Evolutionary conservation across 2,888 invertebrate species (phyloP).

Genomic region (Napeogenes sylphis): DNA sequence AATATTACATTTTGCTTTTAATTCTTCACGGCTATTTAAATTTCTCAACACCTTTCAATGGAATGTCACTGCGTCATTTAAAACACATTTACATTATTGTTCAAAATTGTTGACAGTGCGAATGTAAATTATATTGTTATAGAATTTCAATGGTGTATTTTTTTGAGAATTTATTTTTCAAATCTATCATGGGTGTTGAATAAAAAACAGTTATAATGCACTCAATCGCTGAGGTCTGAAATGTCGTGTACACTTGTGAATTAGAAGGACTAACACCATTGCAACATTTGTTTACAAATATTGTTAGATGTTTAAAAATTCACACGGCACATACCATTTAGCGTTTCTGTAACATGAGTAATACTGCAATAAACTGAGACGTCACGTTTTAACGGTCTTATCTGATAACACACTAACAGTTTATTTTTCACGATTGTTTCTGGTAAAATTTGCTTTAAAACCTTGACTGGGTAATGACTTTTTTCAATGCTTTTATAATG

Average conservation of each 20-base stretch:
- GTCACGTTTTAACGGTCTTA: conserved; percentile 4
- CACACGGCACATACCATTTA: conserved; percentile 30
- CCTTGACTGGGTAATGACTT: too few species aligned
- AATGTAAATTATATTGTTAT: too few species aligned
- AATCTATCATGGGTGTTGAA: too few species aligned
- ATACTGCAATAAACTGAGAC: conserved; percentile 17
- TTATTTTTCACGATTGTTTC: conserved; percentile 37
- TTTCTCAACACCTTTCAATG: conserved; percentile 2
- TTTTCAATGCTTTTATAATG: too few species aligned
- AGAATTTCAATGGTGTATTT: too few species aligned
- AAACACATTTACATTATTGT: conserved; percentile 1
- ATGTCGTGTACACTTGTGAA: conserved; percentile 9
- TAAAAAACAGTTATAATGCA: too few species aligned
- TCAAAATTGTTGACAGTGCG: neutral
- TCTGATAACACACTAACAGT: neutral
- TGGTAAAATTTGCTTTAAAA: conserved; percentile 26
- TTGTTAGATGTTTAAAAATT: conserved; percentile 14
- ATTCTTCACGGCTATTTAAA: conserved; percentile 1
- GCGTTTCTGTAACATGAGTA: conserved; percentile 31
- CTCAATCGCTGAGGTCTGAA: too few species aligned
- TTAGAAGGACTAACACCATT: conserved; percentile 5
- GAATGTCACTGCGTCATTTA: conserved; percentile 1
- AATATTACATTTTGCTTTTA: conserved; percentile 24
- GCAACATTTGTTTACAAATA: conserved; percentile 14
- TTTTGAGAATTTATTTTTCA: too few species aligned